Conservation (phyloP, 1,140 invertebrate genomes). For the Drosophila ironensis region DNA sequence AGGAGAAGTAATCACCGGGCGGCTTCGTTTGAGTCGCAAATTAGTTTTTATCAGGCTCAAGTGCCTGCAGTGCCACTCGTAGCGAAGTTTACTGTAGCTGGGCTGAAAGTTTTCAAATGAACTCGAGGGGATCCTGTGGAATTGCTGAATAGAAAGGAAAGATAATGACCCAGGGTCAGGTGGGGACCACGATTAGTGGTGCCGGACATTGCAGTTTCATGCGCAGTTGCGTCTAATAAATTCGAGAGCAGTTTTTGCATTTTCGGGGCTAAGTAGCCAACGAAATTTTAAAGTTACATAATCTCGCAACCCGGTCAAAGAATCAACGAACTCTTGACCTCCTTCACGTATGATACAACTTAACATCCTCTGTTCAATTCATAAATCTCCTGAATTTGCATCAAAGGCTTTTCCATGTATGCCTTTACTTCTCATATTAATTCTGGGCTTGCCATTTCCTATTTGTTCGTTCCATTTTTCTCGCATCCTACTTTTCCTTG, state of each 20-base stretch:
- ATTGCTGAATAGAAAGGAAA: too few species aligned
- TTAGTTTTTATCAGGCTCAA: constrained; percentile 60
- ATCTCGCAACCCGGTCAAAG: too few species aligned
- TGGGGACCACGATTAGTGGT: not conserved
- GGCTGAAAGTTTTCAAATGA: constrained; percentile 44
- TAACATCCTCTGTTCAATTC: not conserved
- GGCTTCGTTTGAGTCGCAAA: constrained; percentile 38
- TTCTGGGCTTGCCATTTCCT: constrained; percentile 1
- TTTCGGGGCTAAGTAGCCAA: not conserved
- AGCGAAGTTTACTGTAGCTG: constrained; percentile 19
- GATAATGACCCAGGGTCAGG: constrained; percentile 18
- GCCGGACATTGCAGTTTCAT: not conserved
- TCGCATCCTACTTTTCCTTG: constrained; percentile 5
- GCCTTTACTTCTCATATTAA: constrained; percentile 22
- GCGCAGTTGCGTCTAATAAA: constrained; percentile 3
- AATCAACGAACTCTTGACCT: too few species aligned
- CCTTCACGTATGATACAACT: too few species aligned
- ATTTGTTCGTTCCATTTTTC: constrained; percentile 2
- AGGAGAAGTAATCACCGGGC: constrained; percentile 3
- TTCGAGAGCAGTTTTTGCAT: not conserved
- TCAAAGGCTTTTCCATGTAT: not conserved
- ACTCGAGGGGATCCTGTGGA: constrained; percentile 1
- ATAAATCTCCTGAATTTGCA: not conserved
- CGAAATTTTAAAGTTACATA: too few species aligned
- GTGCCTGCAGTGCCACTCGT: constrained; percentile 20